phyloP scores from a whole-genome alignment of 2,888 invertebrate species.

The Anodontia alba region DNA sequence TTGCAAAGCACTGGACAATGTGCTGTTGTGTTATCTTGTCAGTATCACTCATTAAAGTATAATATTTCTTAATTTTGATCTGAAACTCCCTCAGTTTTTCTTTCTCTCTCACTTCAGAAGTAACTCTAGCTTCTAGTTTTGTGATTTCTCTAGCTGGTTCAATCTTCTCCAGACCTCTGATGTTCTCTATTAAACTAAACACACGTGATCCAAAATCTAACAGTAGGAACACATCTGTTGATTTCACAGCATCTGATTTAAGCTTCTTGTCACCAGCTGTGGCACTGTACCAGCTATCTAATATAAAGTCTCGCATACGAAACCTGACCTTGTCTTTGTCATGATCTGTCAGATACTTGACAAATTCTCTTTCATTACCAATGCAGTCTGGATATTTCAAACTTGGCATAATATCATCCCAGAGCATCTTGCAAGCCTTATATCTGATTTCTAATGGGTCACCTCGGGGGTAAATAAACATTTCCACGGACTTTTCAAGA shows the following conservation, averaged over 20 bases:
- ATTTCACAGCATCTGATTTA: slow-evolving; percentile 23
- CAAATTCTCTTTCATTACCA: slow-evolving; percentile 27
- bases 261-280: slow-evolving; percentile 12
- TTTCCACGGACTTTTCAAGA: slow-evolving; percentile 11
- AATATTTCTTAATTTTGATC: not conserved
- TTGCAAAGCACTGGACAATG: slow-evolving; percentile 53
- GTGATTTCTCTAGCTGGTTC: slow-evolving; percentile 29
- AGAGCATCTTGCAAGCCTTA: slow-evolving; percentile 39
- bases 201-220: slow-evolving; percentile 45
- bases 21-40: not conserved
- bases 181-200: slow-evolving; percentile 30
- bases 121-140: slow-evolving; percentile 31
- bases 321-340: slow-evolving; percentile 10
- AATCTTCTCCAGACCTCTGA: slow-evolving; percentile 7
- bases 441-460: slow-evolving; percentile 26
- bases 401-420: slow-evolving; percentile 53
- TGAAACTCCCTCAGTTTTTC: not conserved
- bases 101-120: slow-evolving; percentile 10
- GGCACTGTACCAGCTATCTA: slow-evolving; percentile 30
- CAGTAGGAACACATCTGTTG: slow-evolving; percentile 39
- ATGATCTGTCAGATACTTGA: slow-evolving; percentile 11
- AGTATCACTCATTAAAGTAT: slow-evolving; percentile 30
- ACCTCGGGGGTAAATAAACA: not conserved
- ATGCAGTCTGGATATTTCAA: slow-evolving; percentile 37
- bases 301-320: slow-evolving; percentile 28